These are phyloP conservation scores for Myotis davidii DNA, from an alignment of 2,113 vertebrate genomes.

Conservation along the genomic window DNA sequence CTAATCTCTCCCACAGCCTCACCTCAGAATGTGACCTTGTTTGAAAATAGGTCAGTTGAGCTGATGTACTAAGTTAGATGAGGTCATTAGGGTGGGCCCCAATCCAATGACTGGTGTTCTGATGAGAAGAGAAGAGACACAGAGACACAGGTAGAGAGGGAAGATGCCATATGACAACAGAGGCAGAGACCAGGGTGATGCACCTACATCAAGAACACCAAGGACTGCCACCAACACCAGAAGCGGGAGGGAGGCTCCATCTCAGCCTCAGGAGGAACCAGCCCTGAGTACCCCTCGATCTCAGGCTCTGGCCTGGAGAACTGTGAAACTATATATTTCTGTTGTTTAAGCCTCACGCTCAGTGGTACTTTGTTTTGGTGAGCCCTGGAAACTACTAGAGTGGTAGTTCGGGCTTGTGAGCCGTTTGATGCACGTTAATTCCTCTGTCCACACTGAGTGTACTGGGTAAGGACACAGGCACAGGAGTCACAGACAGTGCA, in stretches of 20 bases:
- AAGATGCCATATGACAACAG: background rate
- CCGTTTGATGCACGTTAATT: rapidly evolving
- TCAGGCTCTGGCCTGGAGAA: background rate
- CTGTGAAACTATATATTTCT: background rate
- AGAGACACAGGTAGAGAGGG: background rate
- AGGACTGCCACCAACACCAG: background rate
- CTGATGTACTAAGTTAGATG: background rate
- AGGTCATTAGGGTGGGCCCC: background rate
- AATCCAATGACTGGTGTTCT: too few relatives aligned
- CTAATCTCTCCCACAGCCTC: background rate
- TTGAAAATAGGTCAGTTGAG: background rate
- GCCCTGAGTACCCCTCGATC: background rate
- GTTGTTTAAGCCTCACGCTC: rapidly evolving
- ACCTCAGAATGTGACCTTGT: background rate
- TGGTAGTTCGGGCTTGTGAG: rapidly evolving
- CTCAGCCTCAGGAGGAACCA: background rate
- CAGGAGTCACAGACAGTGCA: rapidly evolving
- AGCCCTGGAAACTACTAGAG: background rate
- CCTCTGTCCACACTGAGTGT: background rate
- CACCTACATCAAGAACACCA: background rate
- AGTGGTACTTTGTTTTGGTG: rapidly evolving
- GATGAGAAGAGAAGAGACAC: background rate
- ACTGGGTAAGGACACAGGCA: background rate
- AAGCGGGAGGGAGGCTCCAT: background rate
- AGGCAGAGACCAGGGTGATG: background rate